Evolutionary conservation across 2,797 vertebrate species (phyloP), one percentile per base, ranked within the genome.

Genomic region (Sebastes baramenuke): DNA sequence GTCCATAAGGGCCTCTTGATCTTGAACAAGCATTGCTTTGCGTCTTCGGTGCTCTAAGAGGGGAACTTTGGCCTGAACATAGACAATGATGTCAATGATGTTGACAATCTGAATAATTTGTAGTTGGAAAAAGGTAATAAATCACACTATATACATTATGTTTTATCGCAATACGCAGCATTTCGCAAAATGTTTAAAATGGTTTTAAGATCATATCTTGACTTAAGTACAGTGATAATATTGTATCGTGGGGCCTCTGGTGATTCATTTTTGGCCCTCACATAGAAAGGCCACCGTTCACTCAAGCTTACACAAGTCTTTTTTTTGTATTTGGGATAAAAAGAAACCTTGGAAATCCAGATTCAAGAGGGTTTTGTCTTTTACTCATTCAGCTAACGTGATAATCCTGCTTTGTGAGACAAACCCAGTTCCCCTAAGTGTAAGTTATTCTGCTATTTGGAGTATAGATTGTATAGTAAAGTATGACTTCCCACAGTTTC

Each of bases 1-100:
- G 77, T 83, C 72, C 78, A 67, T 83, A 72, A 75, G 38, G 65
- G 66, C 66, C 42, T 80, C 71, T 85, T 75, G 79, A 84, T 89
- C 75, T 85, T 79, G 20, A 87, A 71, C 65, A 67, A 76, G 61
- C 42, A 58, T 79, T 68, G 67, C 32, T 76, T 70, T 79, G 54
- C 1, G 6, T 76, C 79, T 42, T 77, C 13, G 16, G 66, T 84
- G 42, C 24, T 81, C 1, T 13, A 20, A 64, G 34, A 64, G 38
- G 1, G 14, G 42, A 38, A 20, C 56, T 69, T 58, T 71, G 42
- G 13, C 58, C 24, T 14, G 32, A 59, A 70, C 20, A 12, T 12
- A 46, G 24, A 18, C 64, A 61, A 8, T 18, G 42, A 46, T 46
- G 16, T 46, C 0, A 46, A 46, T 0, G 16, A 52, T 52, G 46